Evolutionary conservation across 2,888 invertebrate species (phyloP).

Genomic region (Cryptocephalus moraei): DNA sequence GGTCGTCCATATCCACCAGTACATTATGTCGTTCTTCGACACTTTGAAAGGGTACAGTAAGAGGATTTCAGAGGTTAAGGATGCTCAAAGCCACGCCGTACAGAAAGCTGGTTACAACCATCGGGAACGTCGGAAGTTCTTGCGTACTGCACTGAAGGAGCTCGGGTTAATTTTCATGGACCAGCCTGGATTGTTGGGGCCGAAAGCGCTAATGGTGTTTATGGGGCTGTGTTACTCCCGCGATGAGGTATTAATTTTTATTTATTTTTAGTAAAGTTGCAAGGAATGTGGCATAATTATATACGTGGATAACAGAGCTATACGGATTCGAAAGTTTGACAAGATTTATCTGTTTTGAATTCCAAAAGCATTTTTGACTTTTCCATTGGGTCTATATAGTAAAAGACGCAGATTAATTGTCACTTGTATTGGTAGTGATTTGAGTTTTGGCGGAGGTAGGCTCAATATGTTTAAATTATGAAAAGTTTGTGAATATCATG

Average conservation of each 20-base stretch:
- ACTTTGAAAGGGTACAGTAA: constrained; percentile 90
- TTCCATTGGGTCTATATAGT: too few relatives aligned
- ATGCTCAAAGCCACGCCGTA: constrained; percentile 81
- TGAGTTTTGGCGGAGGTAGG: too few relatives aligned
- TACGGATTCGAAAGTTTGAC: too few relatives aligned
- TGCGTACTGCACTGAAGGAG: constrained; percentile 91
- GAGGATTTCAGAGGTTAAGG: constrained; percentile 90
- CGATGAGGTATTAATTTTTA: constrained; percentile 59
- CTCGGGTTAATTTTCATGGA: constrained; percentile 91
- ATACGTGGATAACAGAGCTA: too few relatives aligned
- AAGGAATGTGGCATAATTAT: too few relatives aligned
- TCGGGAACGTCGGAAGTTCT: constrained; percentile 89
- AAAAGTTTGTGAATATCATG: too few relatives aligned
- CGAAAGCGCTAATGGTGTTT: constrained; percentile 92
- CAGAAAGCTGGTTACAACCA: constrained; percentile 88
- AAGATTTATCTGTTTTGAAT: too few relatives aligned
- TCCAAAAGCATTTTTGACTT: too few relatives aligned
- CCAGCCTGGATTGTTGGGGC: constrained; percentile 94
- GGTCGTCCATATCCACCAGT: constrained; percentile 90
- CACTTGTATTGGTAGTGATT: too few relatives aligned
- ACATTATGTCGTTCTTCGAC: constrained; percentile 88
- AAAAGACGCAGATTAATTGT: too few relatives aligned
- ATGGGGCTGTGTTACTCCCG: constrained; percentile 92
- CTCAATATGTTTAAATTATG: too few relatives aligned
- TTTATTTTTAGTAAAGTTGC: too few relatives aligned